Percentiles rank a stretch among this genome's conserved stretches.
Conservation (phyloP, 2,888 invertebrate genomes). For the Megaustenia siamemsis region DNA sequence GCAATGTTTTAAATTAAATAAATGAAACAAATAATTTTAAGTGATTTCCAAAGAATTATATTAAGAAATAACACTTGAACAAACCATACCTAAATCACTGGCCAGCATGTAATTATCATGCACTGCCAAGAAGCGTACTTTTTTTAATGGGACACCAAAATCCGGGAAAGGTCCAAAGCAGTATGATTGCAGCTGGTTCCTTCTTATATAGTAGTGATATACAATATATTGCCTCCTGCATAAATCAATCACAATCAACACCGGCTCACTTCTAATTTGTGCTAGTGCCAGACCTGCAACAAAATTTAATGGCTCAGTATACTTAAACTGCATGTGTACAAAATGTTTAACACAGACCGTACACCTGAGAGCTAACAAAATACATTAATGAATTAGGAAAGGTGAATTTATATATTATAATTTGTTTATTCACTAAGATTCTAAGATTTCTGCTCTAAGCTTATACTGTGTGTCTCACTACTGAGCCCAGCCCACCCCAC, state of each 20-base stretch:
- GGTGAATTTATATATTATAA: too few species aligned
- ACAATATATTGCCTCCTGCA: constrained; percentile 58
- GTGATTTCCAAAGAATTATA: too few species aligned
- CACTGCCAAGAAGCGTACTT: constrained; percentile 70
- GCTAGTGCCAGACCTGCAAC: constrained; percentile 68
- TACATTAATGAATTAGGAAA: too few species aligned
- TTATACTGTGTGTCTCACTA: too few species aligned
- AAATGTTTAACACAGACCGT: not conserved
- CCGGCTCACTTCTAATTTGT: constrained; percentile 48
- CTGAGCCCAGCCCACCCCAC: too few species aligned
- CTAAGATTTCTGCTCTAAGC: too few species aligned
- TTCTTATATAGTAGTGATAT: constrained; percentile 61
- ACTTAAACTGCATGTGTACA: not conserved
- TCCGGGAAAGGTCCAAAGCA: constrained; percentile 59
- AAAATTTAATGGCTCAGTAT: not conserved
- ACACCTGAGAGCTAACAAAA: too few species aligned
- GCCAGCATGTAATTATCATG: constrained; percentile 64
- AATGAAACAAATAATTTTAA: too few species aligned
- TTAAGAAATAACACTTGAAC: too few species aligned
- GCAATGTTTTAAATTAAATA: not conserved
- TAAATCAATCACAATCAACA: constrained; percentile 67
- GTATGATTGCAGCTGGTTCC: constrained; percentile 50
- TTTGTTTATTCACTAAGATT: too few species aligned
- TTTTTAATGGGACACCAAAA: constrained; percentile 54
- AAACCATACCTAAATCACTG: constrained; percentile 69